Evolutionary conservation across 2,113 vertebrate genomes (phyloP), one percentile per base, ranked within the genome.

Genomic region (Dipodomys ordii): DNA sequence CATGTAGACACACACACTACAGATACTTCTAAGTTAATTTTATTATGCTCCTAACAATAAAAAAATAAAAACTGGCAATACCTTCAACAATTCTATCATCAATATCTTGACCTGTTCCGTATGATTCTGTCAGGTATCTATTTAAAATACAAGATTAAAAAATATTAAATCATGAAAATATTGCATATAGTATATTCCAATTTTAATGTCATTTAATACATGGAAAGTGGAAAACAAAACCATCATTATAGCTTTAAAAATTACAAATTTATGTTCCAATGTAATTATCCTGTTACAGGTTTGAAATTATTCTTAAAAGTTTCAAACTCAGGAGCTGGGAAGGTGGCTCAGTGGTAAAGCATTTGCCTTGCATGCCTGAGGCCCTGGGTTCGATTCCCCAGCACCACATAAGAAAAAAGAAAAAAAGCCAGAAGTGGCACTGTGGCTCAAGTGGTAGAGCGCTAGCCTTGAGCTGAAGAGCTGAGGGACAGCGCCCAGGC

Each of bases 51-150:
- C 27, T 57, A 85, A 92, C 60, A 83, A 91, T 2, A 87, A 60
- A 93, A 96, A 96, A 72, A 13, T 16, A 69, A 95, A 97, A 90
- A 64, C 83, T 83, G 95, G 81, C 87, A 93, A 65, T 97, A 99
- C 99, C 99, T 99, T 99, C 99, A 77, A 99, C 99, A 97, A 99
- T 99, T 93, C 99, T 98, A 64, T 99, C 99, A 96, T 99, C 99
- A 74, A 99, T 99, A 98, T 99, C 99, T 98, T 99, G 99, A 28
- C 99, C 99, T 3, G 98, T 99, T 39, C 99, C 99, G 78, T 99
- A 99, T 0, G 99, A 99, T 67, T 99, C 98, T 23, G 99, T 99
- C 95, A 99, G 96, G 97, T 99, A 99, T 90, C 99, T 99, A 94
- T 71, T 95, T 80, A 94, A 93, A 94, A 96, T 62, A 92, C 0